phyloP scores from a whole-genome alignment of 2,888 invertebrate species.

The Monoplex corrugatus region DNA sequence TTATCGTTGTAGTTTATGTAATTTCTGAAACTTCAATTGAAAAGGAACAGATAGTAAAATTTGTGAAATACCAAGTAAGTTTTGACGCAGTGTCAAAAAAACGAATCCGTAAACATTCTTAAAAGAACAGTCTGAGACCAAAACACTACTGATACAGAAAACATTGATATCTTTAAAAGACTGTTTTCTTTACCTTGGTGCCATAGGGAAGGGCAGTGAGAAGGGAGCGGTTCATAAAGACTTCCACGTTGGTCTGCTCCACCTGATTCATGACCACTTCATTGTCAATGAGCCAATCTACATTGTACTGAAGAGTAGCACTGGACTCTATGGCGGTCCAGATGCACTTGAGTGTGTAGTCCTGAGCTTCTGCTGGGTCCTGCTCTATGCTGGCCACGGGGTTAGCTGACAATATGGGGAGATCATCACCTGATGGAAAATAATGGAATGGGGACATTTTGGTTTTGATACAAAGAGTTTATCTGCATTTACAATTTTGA shows the following conservation, averaged over 20 bases:
- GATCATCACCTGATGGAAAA: slow-evolving; percentile 51
- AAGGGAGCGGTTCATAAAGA: slow-evolving; percentile 55
- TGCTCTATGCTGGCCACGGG: slow-evolving; percentile 55
- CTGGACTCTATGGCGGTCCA: slow-evolving; percentile 48
- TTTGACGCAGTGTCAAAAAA: not conserved
- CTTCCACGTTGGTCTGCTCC: slow-evolving; percentile 39
- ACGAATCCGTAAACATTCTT: not conserved
- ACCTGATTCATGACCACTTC: slow-evolving; percentile 48
- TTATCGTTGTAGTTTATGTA: too few species aligned
- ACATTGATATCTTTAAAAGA: too few species aligned
- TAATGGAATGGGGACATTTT: not conserved
- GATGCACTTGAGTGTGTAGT: slow-evolving; percentile 60
- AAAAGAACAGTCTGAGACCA: not conserved
- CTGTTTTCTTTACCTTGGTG: slow-evolving; percentile 64
- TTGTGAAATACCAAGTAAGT: too few species aligned
- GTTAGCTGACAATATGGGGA: slow-evolving; percentile 57
- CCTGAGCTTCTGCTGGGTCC: slow-evolving; percentile 46
- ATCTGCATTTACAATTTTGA: not conserved
- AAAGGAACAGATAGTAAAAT: too few species aligned
- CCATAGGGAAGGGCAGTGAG: slow-evolving; percentile 60
- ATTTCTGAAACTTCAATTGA: too few species aligned
- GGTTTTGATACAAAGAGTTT: not conserved
- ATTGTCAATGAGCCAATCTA: slow-evolving; percentile 60
- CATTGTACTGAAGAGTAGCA: slow-evolving; percentile 53
- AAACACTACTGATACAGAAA: not conserved